Conservation (phyloP, 1,140 invertebrate species). For the Cardiocondyla obscurior region DNA sequence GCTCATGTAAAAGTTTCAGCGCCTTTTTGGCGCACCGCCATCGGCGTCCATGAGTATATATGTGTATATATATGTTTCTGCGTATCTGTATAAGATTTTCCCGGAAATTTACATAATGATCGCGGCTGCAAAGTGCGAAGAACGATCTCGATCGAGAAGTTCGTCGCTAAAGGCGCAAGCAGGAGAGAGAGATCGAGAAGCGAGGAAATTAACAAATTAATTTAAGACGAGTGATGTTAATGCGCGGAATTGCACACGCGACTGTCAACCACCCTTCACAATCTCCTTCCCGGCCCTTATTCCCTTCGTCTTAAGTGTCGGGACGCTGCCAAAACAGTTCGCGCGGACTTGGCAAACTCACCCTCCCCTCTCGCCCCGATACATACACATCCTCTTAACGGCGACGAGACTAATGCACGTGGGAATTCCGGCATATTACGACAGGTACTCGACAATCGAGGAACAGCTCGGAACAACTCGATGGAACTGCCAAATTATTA, state of each 20-base stretch:
- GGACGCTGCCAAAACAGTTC: slow-evolving; percentile 40
- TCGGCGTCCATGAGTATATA: slow-evolving; percentile 1
- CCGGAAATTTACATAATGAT: slow-evolving; percentile 24
- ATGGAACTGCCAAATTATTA: slow-evolving; percentile 63
- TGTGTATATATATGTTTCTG: too few relatives aligned
- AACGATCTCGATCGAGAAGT: slow-evolving; percentile 20
- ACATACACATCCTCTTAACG: slow-evolving; percentile 61
- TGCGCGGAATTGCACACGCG: neutral
- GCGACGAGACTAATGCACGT: slow-evolving; percentile 68
- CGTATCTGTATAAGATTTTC: slow-evolving; percentile 22
- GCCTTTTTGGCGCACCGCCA: slow-evolving; percentile 26
- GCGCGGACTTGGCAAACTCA: slow-evolving; percentile 37
- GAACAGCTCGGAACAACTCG: slow-evolving; percentile 51
- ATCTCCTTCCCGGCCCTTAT: slow-evolving; percentile 24
- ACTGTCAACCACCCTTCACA: neutral
- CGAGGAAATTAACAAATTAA: slow-evolving; percentile 8
- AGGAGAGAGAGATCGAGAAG: neutral
- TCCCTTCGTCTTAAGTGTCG: slow-evolving; percentile 26
- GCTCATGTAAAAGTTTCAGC: slow-evolving; percentile 50
- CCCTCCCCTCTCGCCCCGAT: neutral
- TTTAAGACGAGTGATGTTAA: neutral
- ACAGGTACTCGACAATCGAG: slow-evolving; percentile 51
- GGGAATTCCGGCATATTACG: slow-evolving; percentile 67
- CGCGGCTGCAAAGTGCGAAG: slow-evolving; percentile 1
- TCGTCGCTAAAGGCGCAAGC: neutral